A percentile compares a stretch with the other conserved stretches of the same genome.
These are phyloP conservation scores for Mus pahari DNA, from an alignment of 2,113 vertebrate genomes.

Conservation along the genomic window DNA sequence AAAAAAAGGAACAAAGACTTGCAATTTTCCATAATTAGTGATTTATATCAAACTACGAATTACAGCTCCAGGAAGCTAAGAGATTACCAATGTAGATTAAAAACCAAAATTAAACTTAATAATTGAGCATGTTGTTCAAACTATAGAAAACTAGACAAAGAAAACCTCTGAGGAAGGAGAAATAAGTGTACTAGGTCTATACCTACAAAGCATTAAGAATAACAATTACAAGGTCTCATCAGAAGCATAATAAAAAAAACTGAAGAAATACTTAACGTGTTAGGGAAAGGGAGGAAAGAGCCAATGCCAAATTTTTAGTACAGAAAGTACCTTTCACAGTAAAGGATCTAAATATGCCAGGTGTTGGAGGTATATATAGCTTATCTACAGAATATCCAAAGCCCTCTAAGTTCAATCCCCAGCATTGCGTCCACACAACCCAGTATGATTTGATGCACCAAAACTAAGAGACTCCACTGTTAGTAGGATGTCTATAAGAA, in stretches of 20 bases:
- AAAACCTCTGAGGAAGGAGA: not conserved
- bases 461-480: constrained; percentile 25
- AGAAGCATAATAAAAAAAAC: not conserved
- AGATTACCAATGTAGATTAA: not conserved
- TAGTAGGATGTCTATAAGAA: not conserved
- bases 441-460: not conserved
- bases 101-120: not conserved
- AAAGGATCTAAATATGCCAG: not conserved
- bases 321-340: not conserved
- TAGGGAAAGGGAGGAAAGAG: not conserved
- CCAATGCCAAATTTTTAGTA: not conserved
- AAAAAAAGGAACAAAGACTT: not conserved
- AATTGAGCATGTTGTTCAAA: not conserved
- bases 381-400: not conserved
- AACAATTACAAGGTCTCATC: constrained; percentile 37
- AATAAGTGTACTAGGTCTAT: not conserved
- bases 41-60: constrained; percentile 6
- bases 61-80: not conserved
- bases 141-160: constrained; percentile 23
- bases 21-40: not conserved
- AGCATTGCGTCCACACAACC: not conserved
- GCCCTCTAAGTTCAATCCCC: not conserved
- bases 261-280: not conserved
- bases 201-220: not conserved
- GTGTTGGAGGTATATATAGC: not conserved